These are phyloP conservation scores for Parapsyche elsis DNA, from an alignment of 1,140 invertebrate species.

Conservation along the genomic window DNA sequence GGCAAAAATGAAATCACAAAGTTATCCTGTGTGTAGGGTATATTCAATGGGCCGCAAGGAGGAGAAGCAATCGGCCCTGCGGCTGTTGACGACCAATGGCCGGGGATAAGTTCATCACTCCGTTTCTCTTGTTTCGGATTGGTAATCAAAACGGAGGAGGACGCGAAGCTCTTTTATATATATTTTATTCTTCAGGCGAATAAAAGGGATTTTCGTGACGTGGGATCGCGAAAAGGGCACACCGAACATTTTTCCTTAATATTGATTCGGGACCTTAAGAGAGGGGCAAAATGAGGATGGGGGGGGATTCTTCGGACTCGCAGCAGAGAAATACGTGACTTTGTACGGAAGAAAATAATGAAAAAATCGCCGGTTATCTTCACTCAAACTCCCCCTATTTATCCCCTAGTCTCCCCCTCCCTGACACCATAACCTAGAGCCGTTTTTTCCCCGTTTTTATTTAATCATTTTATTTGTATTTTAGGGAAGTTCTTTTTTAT, in stretches of 20 bases:
- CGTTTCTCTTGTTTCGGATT: conserved; percentile 27
- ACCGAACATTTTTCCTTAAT: conserved; percentile 25
- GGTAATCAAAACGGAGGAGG: conserved; percentile 29
- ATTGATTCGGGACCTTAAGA: neutral
- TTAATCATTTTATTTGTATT: conserved; percentile 32
- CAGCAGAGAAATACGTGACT: conserved; percentile 26
- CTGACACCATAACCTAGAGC: no score
- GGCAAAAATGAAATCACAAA: conserved; percentile 26
- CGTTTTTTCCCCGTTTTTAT: conserved; percentile 14
- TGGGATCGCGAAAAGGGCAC: conserved; percentile 18
- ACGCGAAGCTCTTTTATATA: conserved; percentile 23
- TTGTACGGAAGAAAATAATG: conserved; percentile 30
- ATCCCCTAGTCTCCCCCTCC: neutral
- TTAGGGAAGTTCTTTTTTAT: neutral
- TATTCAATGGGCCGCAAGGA: conserved; percentile 11
- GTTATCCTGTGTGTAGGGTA: neutral
- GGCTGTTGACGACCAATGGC: neutral
- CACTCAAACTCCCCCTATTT: neutral
- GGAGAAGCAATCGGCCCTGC: neutral
- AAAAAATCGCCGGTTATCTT: conserved; percentile 29
- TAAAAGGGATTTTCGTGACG: conserved; percentile 29
- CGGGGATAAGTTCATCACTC: conserved; percentile 36
- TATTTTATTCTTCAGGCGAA: neutral
- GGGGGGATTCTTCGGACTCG: neutral
- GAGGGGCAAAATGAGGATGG: neutral